Evolutionary conservation across 2,888 invertebrate species (phyloP), one percentile per base, ranked within the genome.

Genomic region (Diogma glabrata): DNA sequence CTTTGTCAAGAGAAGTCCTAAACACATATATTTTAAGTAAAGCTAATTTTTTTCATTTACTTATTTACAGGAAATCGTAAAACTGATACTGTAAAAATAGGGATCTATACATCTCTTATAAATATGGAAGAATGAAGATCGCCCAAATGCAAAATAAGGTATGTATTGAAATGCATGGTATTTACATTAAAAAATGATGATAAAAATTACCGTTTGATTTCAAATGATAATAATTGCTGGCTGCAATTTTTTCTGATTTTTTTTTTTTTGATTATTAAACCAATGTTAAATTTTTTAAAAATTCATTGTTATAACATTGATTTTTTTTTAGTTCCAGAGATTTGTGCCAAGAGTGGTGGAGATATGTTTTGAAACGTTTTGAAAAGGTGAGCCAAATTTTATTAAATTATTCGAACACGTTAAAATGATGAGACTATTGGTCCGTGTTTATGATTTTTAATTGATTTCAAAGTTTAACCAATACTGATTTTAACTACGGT

Each of bases 361-460:
- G 38, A 16, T 38, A 17, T 16, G 7, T 16, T 8, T 16, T 16
- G 9, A 38, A 16, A 16, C 8, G n/a, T 16, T 12, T n/a, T 10
- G 28, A 12, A 28, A 28, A 12, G 10, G n/a, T 3, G n/a, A 28
- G 10, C 28, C 10, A 28, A 3, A 28, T 12, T n/a, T n/a, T 28
- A 17, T 38, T 14, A 3, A 23, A 8, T 36, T 12, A 12, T 22
- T 24, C 16, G 8, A 17, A 4, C 14, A 40, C 14, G 30, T 17
- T 52, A 26, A 24, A 40, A 33, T 54, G 54, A 54, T 55, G 55
- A 53, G 47, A 53, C 20, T 51, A 60, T 61, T 63, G 63, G 62
- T 63, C 61, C 63, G 63, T 63, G 61, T 63, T 63, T 58, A 63
- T 62, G 62, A 63, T 56, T 57, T 61, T 61, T 54, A n/a, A 22